Percentiles rank a stretch among this genome's conserved stretches.
Conservation (phyloP, 2,797 vertebrate species). For the Acipenser oxyrinchus region DNA sequence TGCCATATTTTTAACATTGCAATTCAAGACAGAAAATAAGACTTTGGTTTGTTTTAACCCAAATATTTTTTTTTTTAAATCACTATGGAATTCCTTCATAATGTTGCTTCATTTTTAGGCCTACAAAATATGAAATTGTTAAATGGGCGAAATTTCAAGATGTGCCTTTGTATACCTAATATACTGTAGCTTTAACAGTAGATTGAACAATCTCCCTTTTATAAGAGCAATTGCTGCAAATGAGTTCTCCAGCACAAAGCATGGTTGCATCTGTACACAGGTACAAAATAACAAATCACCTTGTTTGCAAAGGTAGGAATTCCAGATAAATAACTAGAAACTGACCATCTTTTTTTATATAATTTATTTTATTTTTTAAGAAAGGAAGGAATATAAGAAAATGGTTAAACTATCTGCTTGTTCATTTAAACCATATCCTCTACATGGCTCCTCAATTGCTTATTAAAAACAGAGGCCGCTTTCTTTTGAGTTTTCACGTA, state of each 20-base stretch:
- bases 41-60: too few relatives aligned
- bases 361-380: conserved; percentile 20
- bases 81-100: too few relatives aligned
- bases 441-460: conserved; percentile 10
- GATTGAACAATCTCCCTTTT: too few relatives aligned
- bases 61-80: too few relatives aligned
- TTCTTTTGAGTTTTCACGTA: conserved; percentile 26
- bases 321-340: conserved; percentile 7
- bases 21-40: conserved; percentile 31
- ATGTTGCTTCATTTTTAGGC: too few relatives aligned
- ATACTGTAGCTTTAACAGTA: too few relatives aligned
- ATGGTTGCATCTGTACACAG: conserved; percentile 22
- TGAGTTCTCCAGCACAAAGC: conserved; percentile 3
- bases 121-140: too few relatives aligned
- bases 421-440: conserved; percentile 9
- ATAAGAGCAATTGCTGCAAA: too few relatives aligned
- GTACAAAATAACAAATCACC: conserved; percentile 17
- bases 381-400: conserved; percentile 21
- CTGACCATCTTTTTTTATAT: conserved; percentile 16
- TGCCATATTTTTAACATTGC: not conserved
- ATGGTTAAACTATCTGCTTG: not conserved
- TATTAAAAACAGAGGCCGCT: conserved; percentile 18
- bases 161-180: too few relatives aligned
- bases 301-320: conserved; percentile 24
- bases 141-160: too few relatives aligned